A percentile compares a stretch with the other conserved stretches of the same genome.
These are phyloP conservation scores for Orientallactaga bullata DNA, from an alignment of 2,113 vertebrate genomes.

Conservation along the genomic window DNA sequence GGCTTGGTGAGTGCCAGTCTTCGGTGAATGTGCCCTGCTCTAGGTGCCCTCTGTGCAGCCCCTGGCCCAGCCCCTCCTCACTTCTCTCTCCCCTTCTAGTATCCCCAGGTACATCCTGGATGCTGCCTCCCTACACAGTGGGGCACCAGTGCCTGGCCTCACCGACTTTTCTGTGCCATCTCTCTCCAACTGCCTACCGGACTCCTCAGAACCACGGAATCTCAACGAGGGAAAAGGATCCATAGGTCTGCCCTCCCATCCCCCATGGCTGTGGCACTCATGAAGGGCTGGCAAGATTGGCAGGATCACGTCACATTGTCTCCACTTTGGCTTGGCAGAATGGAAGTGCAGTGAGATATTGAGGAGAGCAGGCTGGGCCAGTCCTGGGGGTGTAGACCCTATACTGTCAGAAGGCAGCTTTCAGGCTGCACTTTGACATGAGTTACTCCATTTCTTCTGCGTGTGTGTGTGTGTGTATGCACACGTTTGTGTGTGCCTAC, in stretches of 20 bases:
- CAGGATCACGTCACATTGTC: accelerated
- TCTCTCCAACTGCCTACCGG: constrained; percentile 74
- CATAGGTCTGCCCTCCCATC: accelerated
- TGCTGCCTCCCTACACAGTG: accelerated
- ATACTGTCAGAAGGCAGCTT: no score
- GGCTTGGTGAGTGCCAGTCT: background rate
- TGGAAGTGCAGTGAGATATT: background rate
- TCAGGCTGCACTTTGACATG: background rate
- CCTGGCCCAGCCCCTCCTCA: background rate
- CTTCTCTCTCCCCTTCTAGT: background rate
- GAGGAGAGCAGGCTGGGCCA: background rate
- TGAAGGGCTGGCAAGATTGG: accelerated
- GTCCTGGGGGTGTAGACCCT: background rate
- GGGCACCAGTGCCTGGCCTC: background rate
- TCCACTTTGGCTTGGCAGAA: background rate
- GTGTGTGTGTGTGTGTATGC: no score
- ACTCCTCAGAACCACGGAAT: constrained; percentile 51
- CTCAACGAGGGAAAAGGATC: background rate
- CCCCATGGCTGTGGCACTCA: background rate
- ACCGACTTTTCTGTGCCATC: constrained; percentile 59
- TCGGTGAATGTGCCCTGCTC: background rate
- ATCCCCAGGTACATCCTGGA: accelerated
- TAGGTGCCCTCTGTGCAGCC: background rate
- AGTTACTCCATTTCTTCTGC: no score
- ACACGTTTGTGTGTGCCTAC: no score